Evolutionary conservation across 2,113 vertebrate species (phyloP), one percentile per base, ranked within the genome.

Genomic region (Mus pahari): DNA sequence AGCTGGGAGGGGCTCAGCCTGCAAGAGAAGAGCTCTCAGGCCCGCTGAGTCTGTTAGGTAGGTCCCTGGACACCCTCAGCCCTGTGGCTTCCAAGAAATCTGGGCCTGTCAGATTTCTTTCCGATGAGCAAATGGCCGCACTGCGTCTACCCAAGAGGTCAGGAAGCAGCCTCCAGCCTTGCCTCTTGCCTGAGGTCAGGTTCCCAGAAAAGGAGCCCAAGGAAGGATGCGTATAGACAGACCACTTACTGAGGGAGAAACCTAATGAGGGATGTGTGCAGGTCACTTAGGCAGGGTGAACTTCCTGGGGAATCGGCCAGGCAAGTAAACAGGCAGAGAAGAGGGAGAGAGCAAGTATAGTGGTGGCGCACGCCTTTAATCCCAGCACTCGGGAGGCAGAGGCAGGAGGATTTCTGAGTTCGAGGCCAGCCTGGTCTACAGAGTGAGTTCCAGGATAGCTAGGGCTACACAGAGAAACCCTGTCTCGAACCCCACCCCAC

Each of bases 1-100:
- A 7, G 4, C 87, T 0, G 98, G 98, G 50, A 98, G 98, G 1
- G 70, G 0, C 3, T 14, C 22, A 1, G 71, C 1, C 98, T 99
- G 97, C 28, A 97, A 98, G 92, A 97, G 62, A 81, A 86, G 33
- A 62, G 4, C 2, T 14, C 26, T 62, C 42, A 50, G 68, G 36
- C 16, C 2, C 77, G 31, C 31, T 5, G n/a, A 74, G 31, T 11
- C 68, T 70, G 9, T 7, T 14, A 73, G 60, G 13, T 22, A 45
- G 66, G 7, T 36, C 1, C 0, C 48, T 5, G 17, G 45, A 48
- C 28, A n/a, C 14, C 55, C 48, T 17, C 39, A 4, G 31, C 48
- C 9, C 7, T 7, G 33, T 26, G 55, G 93, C 66, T 86, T 82
- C 55, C 55, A 45, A 70, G 13, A 36, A 36, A 28, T 16, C 2